These are phyloP conservation scores for Vollenhovia emeryi DNA, from an alignment of 1,140 invertebrate genomes.

Conservation along the genomic window DNA sequence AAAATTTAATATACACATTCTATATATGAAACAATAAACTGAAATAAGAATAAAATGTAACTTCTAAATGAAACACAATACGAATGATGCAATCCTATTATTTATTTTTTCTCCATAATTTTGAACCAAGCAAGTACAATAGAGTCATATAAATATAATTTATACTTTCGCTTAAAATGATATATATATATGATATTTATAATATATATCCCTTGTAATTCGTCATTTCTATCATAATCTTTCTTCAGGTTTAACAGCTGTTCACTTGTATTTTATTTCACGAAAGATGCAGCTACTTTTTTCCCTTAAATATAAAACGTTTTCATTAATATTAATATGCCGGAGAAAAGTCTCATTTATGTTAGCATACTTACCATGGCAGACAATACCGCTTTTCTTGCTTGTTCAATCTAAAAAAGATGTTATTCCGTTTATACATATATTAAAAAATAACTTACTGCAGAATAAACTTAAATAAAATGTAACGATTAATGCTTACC, in stretches of 20 bases:
- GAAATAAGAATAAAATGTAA: background rate
- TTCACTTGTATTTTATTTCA: background rate
- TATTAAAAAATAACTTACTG: no score
- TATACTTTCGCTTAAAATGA: background rate
- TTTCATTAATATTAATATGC: background rate
- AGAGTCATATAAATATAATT: background rate
- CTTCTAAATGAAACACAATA: background rate
- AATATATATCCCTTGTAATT: background rate
- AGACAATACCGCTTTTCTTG: no score
- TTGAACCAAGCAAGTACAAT: background rate
- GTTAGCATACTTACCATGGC: background rate
- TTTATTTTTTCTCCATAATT: background rate
- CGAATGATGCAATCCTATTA: background rate
- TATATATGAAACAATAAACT: background rate
- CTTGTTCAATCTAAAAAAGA: no score
- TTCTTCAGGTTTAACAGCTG: background rate
- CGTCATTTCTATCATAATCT: background rate
- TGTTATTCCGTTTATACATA: no score
- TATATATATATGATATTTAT: background rate
- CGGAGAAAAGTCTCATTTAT: background rate
- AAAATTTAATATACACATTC: no score
- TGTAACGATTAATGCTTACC: no score
- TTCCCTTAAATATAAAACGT: background rate
- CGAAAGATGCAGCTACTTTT: background rate
- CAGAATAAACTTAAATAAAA: no score